Evolutionary conservation across 1,140 invertebrate genomes (phyloP), one percentile per base, ranked within the genome.

Genomic region (Probaryconus sp.): DNA sequence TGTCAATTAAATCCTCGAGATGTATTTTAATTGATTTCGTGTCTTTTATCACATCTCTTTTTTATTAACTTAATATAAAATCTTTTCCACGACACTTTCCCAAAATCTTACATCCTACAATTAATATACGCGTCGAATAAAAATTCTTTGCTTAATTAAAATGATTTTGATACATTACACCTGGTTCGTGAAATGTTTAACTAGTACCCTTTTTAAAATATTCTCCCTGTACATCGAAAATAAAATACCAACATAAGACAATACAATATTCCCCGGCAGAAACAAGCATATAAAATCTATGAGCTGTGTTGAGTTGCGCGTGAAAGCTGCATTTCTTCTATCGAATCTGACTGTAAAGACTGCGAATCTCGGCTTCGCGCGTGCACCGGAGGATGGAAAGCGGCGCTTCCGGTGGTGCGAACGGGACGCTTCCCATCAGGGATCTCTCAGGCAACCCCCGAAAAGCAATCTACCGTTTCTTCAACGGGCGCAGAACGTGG

Each of bases 401-500:
- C 30, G 51, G 5, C 45, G 35, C 56, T 63, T 63, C 55, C 76
- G 70, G 77, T 70, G 58, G 72, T 70, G 71, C 63, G 28, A 63
- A 68, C 56, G 67, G 63, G 50, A 68, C 63, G 47, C 73, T 53
- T 71, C 47, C 45, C 68, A 50, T 65, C 55, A 71, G 61, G 63
- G 71, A 61, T 65, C 75, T 75, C 67, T 61, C 43, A 68, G 71
- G 70, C 50, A 60, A 64, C 72, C 69, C 69, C 70, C 69, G 47
- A 67, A 73, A 74, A 63, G 76, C 76, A 58, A 60, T 51, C 71
- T 42, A 56, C 64, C 65, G 60, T 72, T 70, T 31, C 63, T 75
- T 71, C 58, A 63, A 33, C 69, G 74, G 64, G 67, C 69, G 71
- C 64, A 58, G 70, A 67, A 70, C 65, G 76, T 71, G 74, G 79